A percentile compares a stretch with the other conserved stretches of the same genome.
Evolutionary conservation across 2,888 invertebrate genomes (phyloP).

Genomic region (Drosophila phalerata): DNA sequence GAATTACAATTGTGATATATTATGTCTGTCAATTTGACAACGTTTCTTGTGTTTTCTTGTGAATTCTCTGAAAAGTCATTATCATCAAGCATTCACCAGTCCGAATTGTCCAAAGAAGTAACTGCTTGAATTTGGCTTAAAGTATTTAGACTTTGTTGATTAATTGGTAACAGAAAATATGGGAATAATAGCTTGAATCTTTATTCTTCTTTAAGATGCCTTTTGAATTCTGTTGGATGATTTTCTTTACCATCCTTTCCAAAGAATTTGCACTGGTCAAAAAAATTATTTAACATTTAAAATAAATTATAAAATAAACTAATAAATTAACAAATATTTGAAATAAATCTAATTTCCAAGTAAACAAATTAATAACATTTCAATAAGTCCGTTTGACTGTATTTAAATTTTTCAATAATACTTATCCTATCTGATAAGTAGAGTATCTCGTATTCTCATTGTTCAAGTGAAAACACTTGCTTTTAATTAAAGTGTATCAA

Average conservation of each 20-base stretch:
- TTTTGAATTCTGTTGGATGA: no score
- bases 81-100: constrained; percentile 28
- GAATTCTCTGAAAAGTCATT: constrained; percentile 29
- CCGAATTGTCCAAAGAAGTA: constrained; percentile 8
- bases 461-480: background rate
- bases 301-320: no score
- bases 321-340: no score
- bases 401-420: no score
- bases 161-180: background rate
- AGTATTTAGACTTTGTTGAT: background rate
- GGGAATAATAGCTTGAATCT: background rate
- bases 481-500: constrained; percentile 59
- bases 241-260: no score
- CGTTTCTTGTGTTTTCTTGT: constrained; percentile 24
- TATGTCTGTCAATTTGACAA: constrained; percentile 49
- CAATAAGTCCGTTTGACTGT: no score
- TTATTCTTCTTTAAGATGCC: no score
- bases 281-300: no score
- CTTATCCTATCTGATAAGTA: background rate
- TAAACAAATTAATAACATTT: no score
- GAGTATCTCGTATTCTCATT: constrained; percentile 1
- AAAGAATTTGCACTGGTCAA: no score
- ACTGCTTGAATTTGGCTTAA: constrained; percentile 4
- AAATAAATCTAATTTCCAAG: no score
- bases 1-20: constrained; percentile 43